Conservation (phyloP, 2,113 vertebrate species). For the Pungitius pungitius region DNA sequence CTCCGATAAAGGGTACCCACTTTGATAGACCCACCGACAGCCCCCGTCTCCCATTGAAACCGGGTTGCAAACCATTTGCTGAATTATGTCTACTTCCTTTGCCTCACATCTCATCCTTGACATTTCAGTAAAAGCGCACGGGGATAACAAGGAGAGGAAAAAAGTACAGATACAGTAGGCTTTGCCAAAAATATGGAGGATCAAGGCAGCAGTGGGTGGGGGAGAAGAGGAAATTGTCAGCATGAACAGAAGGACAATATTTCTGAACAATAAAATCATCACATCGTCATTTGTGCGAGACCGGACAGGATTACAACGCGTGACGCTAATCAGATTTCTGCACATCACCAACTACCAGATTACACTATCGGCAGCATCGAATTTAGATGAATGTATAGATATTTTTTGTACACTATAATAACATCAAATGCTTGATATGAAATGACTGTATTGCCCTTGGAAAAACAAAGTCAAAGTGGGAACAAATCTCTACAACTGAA, state of each 20-base stretch:
- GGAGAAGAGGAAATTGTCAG: slow-evolving; percentile 5
- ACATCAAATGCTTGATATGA: not conserved
- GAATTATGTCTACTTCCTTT: not conserved
- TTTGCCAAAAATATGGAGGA: not conserved
- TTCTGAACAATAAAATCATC: not conserved
- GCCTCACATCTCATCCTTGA: slow-evolving; percentile 1
- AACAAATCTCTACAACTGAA: not conserved
- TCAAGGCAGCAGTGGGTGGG: slow-evolving; percentile 2
- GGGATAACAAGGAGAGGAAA: not conserved
- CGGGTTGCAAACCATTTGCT: not conserved
- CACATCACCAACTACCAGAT: not conserved
- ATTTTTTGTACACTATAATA: not conserved
- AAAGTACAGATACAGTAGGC: not conserved
- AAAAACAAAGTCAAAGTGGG: not conserved
- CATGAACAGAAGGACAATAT: not conserved
- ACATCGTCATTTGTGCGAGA: not conserved
- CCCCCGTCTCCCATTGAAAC: not conserved
- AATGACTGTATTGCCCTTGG: not conserved
- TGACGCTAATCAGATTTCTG: not conserved
- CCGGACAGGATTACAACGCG: not conserved
- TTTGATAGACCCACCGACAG: not conserved
- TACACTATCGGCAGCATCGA: not conserved
- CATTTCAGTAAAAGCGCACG: slow-evolving; percentile 1
- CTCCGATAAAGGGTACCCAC: not conserved
- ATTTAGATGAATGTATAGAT: not conserved